Conservation (phyloP, 2,113 vertebrate species). For the Anhinga anhinga region DNA sequence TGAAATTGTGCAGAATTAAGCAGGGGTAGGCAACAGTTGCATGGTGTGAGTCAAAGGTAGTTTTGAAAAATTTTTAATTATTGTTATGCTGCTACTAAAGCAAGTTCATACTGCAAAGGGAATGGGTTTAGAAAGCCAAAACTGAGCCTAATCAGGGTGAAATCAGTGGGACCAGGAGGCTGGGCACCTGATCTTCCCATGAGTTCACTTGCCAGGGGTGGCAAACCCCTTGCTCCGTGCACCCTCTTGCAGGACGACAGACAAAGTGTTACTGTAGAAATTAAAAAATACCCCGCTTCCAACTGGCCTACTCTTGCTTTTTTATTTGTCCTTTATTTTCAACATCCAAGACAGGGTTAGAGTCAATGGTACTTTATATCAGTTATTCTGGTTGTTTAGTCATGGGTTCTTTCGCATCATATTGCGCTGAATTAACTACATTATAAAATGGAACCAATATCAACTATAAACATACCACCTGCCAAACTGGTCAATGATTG, state of each 20-base stretch:
- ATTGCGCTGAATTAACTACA: background rate
- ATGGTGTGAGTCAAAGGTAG: background rate
- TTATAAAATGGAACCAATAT: background rate
- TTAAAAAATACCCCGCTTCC: background rate
- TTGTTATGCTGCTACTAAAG: background rate
- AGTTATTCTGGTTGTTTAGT: background rate
- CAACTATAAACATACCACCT: background rate
- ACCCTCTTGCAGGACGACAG: background rate
- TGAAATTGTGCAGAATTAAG: background rate
- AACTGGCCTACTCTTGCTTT: background rate
- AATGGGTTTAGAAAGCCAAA: background rate
- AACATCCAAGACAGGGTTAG: background rate
- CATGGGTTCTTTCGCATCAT: background rate
- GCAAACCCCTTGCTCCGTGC: background rate
- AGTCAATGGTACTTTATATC: background rate
- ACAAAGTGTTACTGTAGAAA: background rate
- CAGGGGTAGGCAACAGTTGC: background rate
- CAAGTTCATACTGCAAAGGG: background rate
- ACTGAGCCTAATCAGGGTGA: background rate
- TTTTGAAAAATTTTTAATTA: background rate
- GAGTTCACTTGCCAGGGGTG: background rate
- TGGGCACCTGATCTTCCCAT: background rate
- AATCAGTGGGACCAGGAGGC: background rate
- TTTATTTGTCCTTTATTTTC: background rate
- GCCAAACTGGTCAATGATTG: conserved; percentile 26